phyloP scores from a whole-genome alignment of 1,140 invertebrate genomes.

The Cheumatopsyche charites region DNA sequence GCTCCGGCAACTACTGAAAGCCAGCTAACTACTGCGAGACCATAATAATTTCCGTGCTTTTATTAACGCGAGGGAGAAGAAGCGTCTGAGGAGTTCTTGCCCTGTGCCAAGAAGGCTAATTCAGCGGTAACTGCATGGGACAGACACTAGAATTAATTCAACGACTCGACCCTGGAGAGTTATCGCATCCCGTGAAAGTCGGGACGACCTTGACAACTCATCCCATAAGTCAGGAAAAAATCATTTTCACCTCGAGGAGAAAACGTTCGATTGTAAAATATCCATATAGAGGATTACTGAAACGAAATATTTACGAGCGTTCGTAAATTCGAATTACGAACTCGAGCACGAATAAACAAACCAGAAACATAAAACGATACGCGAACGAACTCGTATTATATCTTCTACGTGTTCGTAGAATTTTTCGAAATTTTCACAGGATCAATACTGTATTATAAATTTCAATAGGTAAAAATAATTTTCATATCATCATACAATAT shows the following conservation, averaged over 20 bases:
- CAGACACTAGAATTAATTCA: conserved; percentile 37
- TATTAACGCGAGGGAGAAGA: background rate
- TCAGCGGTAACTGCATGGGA: conserved; percentile 26
- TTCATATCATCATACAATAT: too few relatives aligned
- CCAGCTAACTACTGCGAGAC: too few relatives aligned
- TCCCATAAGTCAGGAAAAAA: too few relatives aligned
- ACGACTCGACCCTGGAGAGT: conserved; percentile 24
- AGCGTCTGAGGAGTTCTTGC: conserved; percentile 1
- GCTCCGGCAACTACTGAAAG: too few relatives aligned
- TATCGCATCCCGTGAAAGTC: background rate
- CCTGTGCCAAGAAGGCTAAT: conserved; percentile 23
- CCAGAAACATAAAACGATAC: conserved; percentile 1
- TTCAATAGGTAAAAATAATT: too few relatives aligned
- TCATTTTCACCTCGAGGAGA: too few relatives aligned
- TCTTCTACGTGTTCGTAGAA: too few relatives aligned
- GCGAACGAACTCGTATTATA: too few relatives aligned
- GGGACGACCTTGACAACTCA: too few relatives aligned
- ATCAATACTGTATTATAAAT: too few relatives aligned
- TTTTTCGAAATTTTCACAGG: too few relatives aligned
- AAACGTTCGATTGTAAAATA: too few relatives aligned
- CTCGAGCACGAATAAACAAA: background rate
- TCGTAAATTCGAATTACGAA: conserved; percentile 15
- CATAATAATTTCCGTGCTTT: background rate
- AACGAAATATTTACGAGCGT: conserved; percentile 2
- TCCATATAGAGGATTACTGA: background rate